A percentile compares a stretch with the other conserved stretches of the same genome.
These are phyloP conservation scores for Drosophila obscura DNA, from an alignment of 1,140 invertebrate species.

Conservation along the genomic window DNA sequence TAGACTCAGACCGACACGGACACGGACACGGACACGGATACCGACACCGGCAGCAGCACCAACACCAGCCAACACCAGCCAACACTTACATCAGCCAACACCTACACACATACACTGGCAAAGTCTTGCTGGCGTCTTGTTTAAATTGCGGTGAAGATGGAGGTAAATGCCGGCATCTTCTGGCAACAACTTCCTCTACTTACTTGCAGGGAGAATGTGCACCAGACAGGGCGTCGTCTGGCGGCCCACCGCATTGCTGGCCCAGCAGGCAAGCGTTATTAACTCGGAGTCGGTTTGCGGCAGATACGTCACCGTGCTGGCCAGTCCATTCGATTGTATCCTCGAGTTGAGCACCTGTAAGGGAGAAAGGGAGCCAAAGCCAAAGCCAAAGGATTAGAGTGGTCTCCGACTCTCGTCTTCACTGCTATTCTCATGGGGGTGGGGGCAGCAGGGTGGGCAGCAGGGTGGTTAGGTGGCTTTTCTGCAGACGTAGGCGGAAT, in stretches of 20 bases:
- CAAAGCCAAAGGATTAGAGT: slow-evolving; percentile 52
- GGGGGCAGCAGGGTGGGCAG: too few relatives aligned
- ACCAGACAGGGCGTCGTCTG: slow-evolving; percentile 92
- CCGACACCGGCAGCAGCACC: slow-evolving; percentile 7
- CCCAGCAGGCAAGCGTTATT: slow-evolving; percentile 93
- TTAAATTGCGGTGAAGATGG: slow-evolving; percentile 69
- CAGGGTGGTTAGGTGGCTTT: background rate
- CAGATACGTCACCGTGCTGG: slow-evolving; percentile 88
- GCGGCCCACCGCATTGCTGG: slow-evolving; percentile 91
- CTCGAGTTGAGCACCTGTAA: slow-evolving; percentile 85
- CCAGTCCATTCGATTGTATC: slow-evolving; percentile 87
- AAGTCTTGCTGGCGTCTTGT: slow-evolving; percentile 29
- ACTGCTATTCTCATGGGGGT: too few relatives aligned
- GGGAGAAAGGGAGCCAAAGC: slow-evolving; percentile 15
- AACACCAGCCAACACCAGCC: background rate
- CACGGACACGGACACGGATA: slow-evolving; percentile 11
- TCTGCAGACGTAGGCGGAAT: slow-evolving; percentile 59
- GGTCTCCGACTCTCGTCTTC: background rate
- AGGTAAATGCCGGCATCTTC: slow-evolving; percentile 58
- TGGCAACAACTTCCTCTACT: slow-evolving; percentile 72
- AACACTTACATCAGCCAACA: too few relatives aligned
- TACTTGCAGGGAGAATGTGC: slow-evolving; percentile 92
- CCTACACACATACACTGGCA: too few relatives aligned
- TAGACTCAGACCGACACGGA: slow-evolving; percentile 25
- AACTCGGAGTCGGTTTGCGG: slow-evolving; percentile 88